Conservation (phyloP, 2,797 vertebrate genomes). For the Microhierax caerulescens region DNA sequence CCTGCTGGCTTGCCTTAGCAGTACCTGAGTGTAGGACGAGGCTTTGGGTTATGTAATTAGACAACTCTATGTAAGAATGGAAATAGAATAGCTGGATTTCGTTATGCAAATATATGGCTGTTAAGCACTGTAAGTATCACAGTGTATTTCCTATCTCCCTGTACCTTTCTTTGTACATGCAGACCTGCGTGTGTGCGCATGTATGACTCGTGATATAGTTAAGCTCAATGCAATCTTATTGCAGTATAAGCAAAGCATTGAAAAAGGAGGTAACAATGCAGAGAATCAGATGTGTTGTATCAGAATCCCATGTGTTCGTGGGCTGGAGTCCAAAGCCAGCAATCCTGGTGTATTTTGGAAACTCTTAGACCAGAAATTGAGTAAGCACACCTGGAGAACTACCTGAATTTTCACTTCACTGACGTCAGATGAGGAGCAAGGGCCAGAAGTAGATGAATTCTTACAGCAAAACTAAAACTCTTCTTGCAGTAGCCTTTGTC, state of each 20-base stretch:
- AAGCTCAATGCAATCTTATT: neutral
- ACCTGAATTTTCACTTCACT: neutral
- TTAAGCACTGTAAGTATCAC: neutral
- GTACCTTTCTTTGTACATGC: neutral
- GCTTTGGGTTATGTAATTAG: neutral
- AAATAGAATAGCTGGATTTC: conserved; percentile 12
- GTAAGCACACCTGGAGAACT: neutral
- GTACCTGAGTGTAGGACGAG: neutral
- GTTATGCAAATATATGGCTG: neutral
- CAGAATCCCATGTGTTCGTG: neutral
- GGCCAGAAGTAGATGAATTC: neutral
- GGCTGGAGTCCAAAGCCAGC: neutral
- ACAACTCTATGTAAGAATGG: neutral
- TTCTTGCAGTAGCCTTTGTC: neutral
- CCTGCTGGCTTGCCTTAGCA: neutral
- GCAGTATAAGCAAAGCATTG: neutral
- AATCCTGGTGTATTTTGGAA: neutral
- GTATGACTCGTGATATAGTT: neutral
- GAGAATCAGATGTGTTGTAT: neutral
- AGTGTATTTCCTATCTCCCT: neutral
- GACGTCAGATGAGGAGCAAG: neutral
- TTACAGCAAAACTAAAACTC: neutral
- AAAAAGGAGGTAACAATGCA: neutral
- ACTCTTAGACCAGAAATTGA: neutral
- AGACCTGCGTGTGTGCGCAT: neutral